Percentiles rank a stretch among this genome's conserved stretches.
These are phyloP conservation scores for Lacerta viridis DNA, from an alignment of 2,797 vertebrate species.

Conservation along the genomic window DNA sequence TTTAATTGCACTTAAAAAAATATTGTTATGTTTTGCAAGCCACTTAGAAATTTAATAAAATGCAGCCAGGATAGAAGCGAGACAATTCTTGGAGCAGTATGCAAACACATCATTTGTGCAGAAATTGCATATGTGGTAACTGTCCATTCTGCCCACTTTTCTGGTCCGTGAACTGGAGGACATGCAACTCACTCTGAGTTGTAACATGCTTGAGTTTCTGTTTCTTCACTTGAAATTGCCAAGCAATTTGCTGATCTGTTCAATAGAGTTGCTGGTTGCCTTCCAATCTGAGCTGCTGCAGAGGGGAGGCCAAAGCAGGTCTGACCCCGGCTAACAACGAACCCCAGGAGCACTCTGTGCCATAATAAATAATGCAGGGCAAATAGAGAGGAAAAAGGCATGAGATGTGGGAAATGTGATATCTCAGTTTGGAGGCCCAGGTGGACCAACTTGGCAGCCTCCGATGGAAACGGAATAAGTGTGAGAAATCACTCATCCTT, in stretches of 20 bases:
- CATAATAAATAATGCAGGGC: conserved; percentile 81
- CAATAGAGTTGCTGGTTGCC: conserved; percentile 35
- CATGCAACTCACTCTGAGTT: background rate
- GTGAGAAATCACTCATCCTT: conserved; percentile 86
- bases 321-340: conserved; percentile 59
- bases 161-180: background rate
- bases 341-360: conserved; percentile 69
- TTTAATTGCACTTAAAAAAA: no score
- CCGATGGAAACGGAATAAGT: conserved; percentile 81
- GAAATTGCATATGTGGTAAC: conserved; percentile 22
- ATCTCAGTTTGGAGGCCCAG: conserved; percentile 81
- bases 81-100: background rate
- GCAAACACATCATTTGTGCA: background rate
- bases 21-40: background rate
- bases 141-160: conserved; percentile 32
- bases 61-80: background rate
- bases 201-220: conserved; percentile 22
- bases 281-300: conserved; percentile 48
- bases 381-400: conserved; percentile 71
- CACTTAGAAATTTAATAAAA: background rate
- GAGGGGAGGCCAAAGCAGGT: conserved; percentile 63
- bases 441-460: conserved; percentile 78
- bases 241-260: conserved; percentile 35
- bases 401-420: conserved; percentile 80
- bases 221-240: conserved; percentile 17